phyloP scores from a whole-genome alignment of 2,797 vertebrate genomes.

The Eulemur mongoz region DNA sequence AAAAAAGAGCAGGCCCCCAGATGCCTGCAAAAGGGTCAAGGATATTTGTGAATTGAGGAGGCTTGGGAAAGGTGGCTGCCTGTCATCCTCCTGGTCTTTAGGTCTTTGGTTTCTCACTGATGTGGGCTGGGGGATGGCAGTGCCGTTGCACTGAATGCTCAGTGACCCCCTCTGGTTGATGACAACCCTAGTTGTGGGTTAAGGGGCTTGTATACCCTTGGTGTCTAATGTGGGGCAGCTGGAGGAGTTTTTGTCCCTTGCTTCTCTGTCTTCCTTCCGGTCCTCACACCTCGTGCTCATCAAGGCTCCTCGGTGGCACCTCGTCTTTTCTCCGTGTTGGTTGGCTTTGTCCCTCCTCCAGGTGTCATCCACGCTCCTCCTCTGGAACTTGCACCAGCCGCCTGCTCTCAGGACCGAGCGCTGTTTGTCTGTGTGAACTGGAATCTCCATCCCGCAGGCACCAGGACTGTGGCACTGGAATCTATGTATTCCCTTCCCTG shows the following conservation, averaged over 20 bases:
- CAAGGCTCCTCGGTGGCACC: background rate
- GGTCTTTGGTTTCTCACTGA: background rate
- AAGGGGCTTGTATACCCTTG: background rate
- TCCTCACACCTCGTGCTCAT: background rate
- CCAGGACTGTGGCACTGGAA: fast-evolving
- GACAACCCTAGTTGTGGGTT: background rate
- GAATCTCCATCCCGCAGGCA: background rate
- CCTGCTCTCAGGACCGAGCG: background rate
- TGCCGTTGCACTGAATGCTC: fast-evolving
- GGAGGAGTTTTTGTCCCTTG: background rate
- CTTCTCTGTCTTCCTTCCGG: background rate
- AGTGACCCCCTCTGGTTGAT: too few relatives aligned
- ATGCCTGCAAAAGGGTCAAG: background rate
- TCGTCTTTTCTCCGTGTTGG: background rate
- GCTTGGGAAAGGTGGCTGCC: background rate
- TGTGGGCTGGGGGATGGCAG: background rate
- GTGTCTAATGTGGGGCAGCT: background rate
- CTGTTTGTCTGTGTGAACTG: background rate
- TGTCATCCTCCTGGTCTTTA: background rate
- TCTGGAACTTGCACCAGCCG: background rate
- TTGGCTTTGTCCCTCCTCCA: background rate
- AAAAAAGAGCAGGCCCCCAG: background rate
- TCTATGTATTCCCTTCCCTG: background rate
- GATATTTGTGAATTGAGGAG: too few relatives aligned
- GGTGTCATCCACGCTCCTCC: fast-evolving